Evolutionary conservation across 1,140 invertebrate species (phyloP), one percentile per base, ranked within the genome.

Genomic region (Aplysia californica): DNA sequence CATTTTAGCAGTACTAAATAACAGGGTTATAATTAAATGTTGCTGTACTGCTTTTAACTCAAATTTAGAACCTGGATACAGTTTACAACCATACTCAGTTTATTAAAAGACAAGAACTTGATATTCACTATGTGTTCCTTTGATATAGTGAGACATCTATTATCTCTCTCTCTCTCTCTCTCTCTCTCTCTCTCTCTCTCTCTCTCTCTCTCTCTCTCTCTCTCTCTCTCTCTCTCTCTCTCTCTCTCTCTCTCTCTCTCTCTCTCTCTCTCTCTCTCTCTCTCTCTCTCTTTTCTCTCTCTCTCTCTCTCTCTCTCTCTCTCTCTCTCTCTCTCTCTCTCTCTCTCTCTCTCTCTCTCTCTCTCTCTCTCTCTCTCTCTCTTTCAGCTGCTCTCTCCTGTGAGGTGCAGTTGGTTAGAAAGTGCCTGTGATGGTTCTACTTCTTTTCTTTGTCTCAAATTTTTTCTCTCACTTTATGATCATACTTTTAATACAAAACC

Each of bases 261-360:
- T 61, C 58, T 61, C 58, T 61, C 58, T 61, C 44, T 21, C 44
- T 50, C 44, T 50, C 44, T 50, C 44, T 50, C 44, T 50, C 44
- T 50, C 44, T 50, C 44, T 50, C 44, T 50, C 44, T 66, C 64
- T 66, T 33, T 66, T 33, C 35, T 33, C 35, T 33, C 35, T 33
- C 35, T 33, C 64, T 66, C 33, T 69, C 67, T 69, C 67, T 69
- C 33, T 69, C 36, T 69, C 67, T 69, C 67, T 69, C 38, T 69
- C 67, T 69, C 35, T 69, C 67, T 41, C 67, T 69, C 67, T 41
- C 67, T 69, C 67, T 6, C 33, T 69, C 69, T 56, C 41, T 56
- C 69, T 56, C 6, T 71, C 69, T 56, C 41, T 71, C 69, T 71
- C 69, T 71, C 69, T 71, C 69, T 71, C 20, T 56, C 44, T 5